Conservation (phyloP, 2,113 vertebrate species). For the Lophotis ruficrista region DNA sequence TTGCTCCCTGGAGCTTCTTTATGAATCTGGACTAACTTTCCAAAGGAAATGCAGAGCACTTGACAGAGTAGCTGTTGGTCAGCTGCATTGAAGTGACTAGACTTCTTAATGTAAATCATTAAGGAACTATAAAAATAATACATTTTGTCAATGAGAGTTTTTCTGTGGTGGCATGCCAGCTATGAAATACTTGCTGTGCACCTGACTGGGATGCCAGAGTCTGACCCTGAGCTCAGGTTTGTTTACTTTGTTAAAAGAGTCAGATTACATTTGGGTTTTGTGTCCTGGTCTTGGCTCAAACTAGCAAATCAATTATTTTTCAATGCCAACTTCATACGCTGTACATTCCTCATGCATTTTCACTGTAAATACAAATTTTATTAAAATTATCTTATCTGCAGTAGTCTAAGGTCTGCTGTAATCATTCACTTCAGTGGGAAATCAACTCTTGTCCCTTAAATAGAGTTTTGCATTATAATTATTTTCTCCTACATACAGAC, state of each 20-base stretch:
- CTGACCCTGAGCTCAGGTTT: neutral
- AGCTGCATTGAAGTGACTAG: neutral
- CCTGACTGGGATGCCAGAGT: neutral
- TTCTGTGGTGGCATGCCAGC: neutral
- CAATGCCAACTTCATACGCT: neutral
- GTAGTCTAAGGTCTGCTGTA: neutral
- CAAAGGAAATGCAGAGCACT: neutral
- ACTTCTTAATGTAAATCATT: neutral
- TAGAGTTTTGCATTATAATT: neutral
- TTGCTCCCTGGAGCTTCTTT: neutral
- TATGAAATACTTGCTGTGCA: neutral
- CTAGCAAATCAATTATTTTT: neutral
- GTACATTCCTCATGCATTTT: neutral
- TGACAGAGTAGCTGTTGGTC: neutral
- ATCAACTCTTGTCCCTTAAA: neutral
- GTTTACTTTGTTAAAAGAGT: neutral
- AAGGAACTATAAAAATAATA: neutral
- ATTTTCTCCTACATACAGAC: neutral
- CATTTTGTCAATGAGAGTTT: neutral
- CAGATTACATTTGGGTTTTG: neutral
- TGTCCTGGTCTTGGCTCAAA: neutral
- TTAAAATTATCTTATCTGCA: neutral
- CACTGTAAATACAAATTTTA: neutral
- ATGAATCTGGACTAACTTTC: neutral
- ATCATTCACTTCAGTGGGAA: neutral